These are phyloP conservation scores for Bergia sp. DNA, from an alignment of 92 coral and sea anemone species.

Conservation along the genomic window DNA sequence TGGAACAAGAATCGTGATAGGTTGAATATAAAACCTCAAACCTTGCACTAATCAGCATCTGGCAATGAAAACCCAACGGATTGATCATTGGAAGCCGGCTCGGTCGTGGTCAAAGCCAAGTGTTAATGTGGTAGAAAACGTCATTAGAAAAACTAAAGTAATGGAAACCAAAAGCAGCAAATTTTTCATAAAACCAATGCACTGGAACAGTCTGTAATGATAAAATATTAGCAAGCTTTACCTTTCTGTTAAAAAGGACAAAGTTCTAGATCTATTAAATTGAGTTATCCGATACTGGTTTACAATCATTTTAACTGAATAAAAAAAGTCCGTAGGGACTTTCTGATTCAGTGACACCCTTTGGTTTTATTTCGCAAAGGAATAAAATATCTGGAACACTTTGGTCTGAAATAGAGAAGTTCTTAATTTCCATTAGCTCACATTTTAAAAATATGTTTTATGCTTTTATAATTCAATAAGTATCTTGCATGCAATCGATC, in stretches of 20 bases:
- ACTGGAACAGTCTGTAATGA: background rate
- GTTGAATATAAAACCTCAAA: too few relatives aligned
- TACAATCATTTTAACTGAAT: too few relatives aligned
- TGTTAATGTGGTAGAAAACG: background rate
- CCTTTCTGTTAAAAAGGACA: too few relatives aligned
- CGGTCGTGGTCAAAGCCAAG: background rate
- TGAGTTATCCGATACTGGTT: too few relatives aligned
- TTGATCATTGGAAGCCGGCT: background rate
- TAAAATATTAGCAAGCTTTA: too few relatives aligned
- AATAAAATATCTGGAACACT: background rate
- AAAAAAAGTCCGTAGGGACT: too few relatives aligned
- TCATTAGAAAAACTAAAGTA: background rate
- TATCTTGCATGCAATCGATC: background rate
- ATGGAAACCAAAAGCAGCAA: background rate
- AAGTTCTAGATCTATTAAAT: background rate
- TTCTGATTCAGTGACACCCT: background rate
- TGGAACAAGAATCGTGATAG: background rate
- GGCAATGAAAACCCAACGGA: background rate
- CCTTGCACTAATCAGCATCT: background rate
- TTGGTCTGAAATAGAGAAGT: background rate
- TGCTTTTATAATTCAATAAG: background rate
- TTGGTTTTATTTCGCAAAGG: background rate
- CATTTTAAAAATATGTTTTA: background rate
- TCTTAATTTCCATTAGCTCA: background rate
- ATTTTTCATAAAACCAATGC: background rate